Base-by-base conservation (phyloP, 53 echinoderm and acorn worm species). In the Stichopus horrens region DNA sequence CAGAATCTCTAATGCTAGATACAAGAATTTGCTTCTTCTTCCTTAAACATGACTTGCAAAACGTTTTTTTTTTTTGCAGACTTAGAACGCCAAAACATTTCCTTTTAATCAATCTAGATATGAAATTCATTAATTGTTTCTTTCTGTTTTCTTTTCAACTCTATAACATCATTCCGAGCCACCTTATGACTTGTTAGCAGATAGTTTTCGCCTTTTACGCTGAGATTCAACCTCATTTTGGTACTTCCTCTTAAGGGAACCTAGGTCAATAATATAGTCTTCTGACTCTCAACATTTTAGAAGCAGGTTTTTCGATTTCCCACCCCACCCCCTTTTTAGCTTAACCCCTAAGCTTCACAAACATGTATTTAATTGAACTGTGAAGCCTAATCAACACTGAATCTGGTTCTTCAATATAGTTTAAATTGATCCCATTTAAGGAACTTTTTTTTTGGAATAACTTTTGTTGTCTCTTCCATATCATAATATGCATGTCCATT, bases 41-140 rank as follows among this genome's bases (percentile, higher is more conserved):
- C 21, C 59, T 83, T 21, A 19, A 53, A 58, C 59, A 83, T 18
- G 18, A 18, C 57, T 55, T 83, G 55, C 56, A 22, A n/a, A 5
- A 57, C 7, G 60, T n/a, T 21, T 19, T 60, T n/a, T 21, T 19
- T 60, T 23, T n/a, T 83, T 8, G 51, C 77, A 76, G 23, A 76
- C 76, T 21, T 76, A 76, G 76, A 21, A 76, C 21, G 76, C 5
- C 76, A 76, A 76, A 76, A 23, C 23, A 76, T 23, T 76, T 76
- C 23, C 37, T 76, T 76, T 76, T 76, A 76, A 76, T 76, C 76
- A 76, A 11, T 23, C 76, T 76, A 37, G 76, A 76, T 11, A 60
- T 60, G 14, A 60, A 60, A 14, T 60, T 60, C 14, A 14, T 60
- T 60, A 59, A 76, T 23, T 76, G n/a, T n/a, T n/a, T n/a, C 52